phyloP scores from a whole-genome alignment of 2,888 invertebrate genomes.

The Gibbula magus region DNA sequence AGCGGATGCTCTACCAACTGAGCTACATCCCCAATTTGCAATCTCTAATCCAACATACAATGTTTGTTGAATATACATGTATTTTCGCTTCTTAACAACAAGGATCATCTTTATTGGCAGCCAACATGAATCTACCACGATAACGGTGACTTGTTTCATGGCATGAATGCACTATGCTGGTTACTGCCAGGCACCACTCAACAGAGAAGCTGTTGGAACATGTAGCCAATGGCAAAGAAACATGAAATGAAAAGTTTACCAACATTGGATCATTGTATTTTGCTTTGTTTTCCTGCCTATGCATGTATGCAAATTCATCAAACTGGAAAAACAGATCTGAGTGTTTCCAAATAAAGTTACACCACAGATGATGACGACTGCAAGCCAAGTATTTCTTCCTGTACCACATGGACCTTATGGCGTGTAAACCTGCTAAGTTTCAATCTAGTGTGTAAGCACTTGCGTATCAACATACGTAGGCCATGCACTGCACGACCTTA shows the following conservation, averaged over 20 bases:
- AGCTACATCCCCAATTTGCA: conserved; percentile 86
- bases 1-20: no score
- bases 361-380: conserved; percentile 87
- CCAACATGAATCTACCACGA: conserved; percentile 95
- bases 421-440: conserved; percentile 94
- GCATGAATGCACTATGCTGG: conserved; percentile 85
- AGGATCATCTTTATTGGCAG: conserved; percentile 89
- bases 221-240: conserved; percentile 90
- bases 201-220: conserved; percentile 90
- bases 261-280: conserved; percentile 49
- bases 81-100: conserved; percentile 84
- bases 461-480: conserved; percentile 93
- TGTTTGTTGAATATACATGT: conserved; percentile 80
- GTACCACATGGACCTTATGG: conserved; percentile 89
- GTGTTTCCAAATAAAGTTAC: conserved; percentile 79
- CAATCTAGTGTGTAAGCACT: conserved; percentile 93
- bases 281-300: conserved; percentile 68
- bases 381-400: conserved; percentile 87
- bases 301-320: conserved; percentile 68
- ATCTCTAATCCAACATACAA: conserved; percentile 77
- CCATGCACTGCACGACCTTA: conserved; percentile 91
- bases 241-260: conserved; percentile 57
- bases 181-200: conserved; percentile 83
- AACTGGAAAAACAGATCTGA: conserved; percentile 69
- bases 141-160: conserved; percentile 90